phyloP scores from a whole-genome alignment of 2,888 invertebrate species.

The Physocephala rufipes region DNA sequence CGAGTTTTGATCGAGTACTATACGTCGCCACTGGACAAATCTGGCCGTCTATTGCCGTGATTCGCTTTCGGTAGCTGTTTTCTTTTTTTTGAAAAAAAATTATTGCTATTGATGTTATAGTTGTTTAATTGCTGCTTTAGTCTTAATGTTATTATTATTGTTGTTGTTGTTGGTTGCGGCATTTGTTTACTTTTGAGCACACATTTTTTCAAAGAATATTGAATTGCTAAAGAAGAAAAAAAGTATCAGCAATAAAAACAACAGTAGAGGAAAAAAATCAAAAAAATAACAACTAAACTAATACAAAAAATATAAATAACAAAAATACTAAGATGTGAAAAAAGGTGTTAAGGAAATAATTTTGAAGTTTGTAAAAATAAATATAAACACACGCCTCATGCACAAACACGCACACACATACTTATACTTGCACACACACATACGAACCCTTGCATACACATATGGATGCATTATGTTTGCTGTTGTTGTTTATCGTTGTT shows the following conservation, averaged over 20 bases:
- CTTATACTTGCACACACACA: too few species aligned
- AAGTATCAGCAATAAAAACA: neutral
- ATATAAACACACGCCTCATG: too few species aligned
- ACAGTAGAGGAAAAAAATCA: too few species aligned
- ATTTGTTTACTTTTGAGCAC: slow-evolving; percentile 24
- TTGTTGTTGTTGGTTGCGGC: neutral
- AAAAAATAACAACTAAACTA: too few species aligned
- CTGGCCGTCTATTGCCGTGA: slow-evolving; percentile 17
- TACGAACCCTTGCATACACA: neutral
- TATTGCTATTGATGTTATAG: slow-evolving; percentile 11
- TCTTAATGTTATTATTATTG: slow-evolving; percentile 12
- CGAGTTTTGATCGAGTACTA: slow-evolving; percentile 33
- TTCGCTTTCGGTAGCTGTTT: slow-evolving; percentile 12
- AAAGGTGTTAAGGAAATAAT: slow-evolving; percentile 9
- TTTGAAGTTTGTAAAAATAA: slow-evolving; percentile 7
- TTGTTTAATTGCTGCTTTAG: slow-evolving; percentile 18
- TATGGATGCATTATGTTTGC: neutral
- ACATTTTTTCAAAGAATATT: slow-evolving; percentile 35
- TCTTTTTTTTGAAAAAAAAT: neutral
- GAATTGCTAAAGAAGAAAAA: slow-evolving; percentile 32
- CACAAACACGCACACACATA: neutral
- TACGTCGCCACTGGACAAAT: slow-evolving; percentile 21
- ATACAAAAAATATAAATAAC: too few species aligned
- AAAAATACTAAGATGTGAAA: too few species aligned
- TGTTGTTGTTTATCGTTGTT: slow-evolving; percentile 9